Conservation (phyloP, 2,113 vertebrate genomes). For the Glaucidium brasilianum region DNA sequence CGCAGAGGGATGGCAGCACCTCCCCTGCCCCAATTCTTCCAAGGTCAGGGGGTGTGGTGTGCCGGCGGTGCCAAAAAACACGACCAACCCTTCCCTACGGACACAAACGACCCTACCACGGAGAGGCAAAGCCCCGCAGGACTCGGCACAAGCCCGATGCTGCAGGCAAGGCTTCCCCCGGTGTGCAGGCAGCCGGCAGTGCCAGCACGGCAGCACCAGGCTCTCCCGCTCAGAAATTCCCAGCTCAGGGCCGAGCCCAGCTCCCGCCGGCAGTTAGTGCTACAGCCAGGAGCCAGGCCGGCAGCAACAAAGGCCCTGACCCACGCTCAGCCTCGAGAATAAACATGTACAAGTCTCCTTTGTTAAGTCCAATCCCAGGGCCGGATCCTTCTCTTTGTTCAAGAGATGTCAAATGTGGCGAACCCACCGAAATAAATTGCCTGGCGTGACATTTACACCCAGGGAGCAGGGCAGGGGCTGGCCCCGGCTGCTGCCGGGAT, state of each 20-base stretch:
- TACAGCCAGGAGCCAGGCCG: neutral
- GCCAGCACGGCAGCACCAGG: neutral
- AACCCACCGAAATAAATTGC: neutral
- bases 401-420: neutral
- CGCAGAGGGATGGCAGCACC: neutral
- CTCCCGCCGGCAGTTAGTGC: neutral
- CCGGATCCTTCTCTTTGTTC: neutral
- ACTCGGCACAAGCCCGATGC: neutral
- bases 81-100: accelerated
- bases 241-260: neutral
- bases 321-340: neutral
- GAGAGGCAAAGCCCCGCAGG: neutral
- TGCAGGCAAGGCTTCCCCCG: neutral
- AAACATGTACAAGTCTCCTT: neutral
- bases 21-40: neutral
- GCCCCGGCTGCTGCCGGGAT: neutral
- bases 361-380: neutral
- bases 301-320: constrained; percentile 12
- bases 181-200: neutral
- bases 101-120: neutral
- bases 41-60: neutral
- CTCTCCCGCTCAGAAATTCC: neutral
- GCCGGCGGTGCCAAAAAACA: neutral
- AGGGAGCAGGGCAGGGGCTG: neutral
- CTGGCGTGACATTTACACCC: neutral